Evolutionary conservation across 2,797 vertebrate species (phyloP).

Genomic region (Melanotaenia parkinsoni): DNA sequence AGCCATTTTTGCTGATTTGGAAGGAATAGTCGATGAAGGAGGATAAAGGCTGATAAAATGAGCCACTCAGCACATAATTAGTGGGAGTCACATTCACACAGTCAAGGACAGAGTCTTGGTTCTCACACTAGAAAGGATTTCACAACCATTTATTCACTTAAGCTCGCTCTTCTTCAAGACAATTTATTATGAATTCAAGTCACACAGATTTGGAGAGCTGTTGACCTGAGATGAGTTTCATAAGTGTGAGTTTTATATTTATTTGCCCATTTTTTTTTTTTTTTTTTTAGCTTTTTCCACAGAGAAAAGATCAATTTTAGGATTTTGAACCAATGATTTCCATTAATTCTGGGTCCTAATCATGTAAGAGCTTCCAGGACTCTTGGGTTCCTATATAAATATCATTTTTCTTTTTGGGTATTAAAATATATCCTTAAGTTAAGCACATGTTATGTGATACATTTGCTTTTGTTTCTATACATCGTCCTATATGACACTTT

Average conservation of each 20-base stretch:
- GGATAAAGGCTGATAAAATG: conserved; percentile 47
- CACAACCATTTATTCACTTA: conserved; percentile 40
- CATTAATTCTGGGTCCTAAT: background rate
- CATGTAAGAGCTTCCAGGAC: background rate
- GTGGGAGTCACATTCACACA: conserved; percentile 47
- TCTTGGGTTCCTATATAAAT: background rate
- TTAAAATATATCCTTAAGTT: background rate
- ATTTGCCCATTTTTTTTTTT: background rate
- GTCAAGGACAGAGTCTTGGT: conserved; percentile 53
- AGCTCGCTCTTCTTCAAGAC: conserved; percentile 30
- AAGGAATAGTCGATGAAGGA: conserved; percentile 26
- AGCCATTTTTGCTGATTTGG: conserved; percentile 47
- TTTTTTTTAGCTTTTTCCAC: conserved; percentile 11
- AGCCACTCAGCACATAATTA: conserved; percentile 55
- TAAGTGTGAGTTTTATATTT: conserved; percentile 22
- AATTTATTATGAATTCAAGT: conserved; percentile 42
- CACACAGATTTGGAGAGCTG: conserved; percentile 14
- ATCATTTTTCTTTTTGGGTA: background rate
- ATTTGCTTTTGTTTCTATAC: background rate
- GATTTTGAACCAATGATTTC: background rate
- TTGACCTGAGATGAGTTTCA: conserved; percentile 24
- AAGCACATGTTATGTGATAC: background rate
- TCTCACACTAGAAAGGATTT: conserved; percentile 38
- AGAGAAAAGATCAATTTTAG: background rate
- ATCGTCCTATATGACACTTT: background rate